Evolutionary conservation across 2,113 vertebrate species (phyloP).

Genomic region (Turdus rufiventris): DNA sequence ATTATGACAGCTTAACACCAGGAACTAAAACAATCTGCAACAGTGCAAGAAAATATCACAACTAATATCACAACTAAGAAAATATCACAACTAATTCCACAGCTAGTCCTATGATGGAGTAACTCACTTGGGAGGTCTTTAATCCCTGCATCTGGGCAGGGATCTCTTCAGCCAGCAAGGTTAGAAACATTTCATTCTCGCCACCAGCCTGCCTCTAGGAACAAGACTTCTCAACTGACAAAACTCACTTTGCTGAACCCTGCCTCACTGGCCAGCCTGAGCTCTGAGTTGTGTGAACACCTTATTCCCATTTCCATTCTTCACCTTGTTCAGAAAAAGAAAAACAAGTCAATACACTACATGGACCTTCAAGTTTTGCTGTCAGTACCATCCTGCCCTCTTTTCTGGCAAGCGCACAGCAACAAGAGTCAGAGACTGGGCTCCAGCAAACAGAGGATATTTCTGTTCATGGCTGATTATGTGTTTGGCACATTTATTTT

Average conservation of each 20-base stretch:
- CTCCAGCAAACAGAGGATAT: neutral
- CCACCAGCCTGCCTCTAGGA: neutral
- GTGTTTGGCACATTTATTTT: slow-evolving; percentile 22
- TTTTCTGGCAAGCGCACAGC: neutral
- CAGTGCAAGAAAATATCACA: neutral
- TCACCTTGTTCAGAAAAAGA: neutral
- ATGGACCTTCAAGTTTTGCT: neutral
- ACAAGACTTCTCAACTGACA: neutral
- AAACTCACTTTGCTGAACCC: accelerated
- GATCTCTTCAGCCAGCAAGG: neutral
- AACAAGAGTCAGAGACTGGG: neutral
- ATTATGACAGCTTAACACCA: neutral
- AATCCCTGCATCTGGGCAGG: neutral
- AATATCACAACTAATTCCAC: neutral
- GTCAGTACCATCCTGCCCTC: neutral
- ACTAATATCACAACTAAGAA: neutral
- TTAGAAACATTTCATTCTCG: neutral
- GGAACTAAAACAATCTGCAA: neutral
- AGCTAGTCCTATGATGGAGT: neutral
- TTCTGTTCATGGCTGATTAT: slow-evolving; percentile 47
- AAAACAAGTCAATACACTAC: neutral
- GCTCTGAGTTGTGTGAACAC: neutral
- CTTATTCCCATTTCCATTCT: neutral
- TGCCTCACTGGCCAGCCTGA: neutral
- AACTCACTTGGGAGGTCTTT: neutral